Conservation (phyloP, 2,113 vertebrate species). For the Dissostichus mawsoni region DNA sequence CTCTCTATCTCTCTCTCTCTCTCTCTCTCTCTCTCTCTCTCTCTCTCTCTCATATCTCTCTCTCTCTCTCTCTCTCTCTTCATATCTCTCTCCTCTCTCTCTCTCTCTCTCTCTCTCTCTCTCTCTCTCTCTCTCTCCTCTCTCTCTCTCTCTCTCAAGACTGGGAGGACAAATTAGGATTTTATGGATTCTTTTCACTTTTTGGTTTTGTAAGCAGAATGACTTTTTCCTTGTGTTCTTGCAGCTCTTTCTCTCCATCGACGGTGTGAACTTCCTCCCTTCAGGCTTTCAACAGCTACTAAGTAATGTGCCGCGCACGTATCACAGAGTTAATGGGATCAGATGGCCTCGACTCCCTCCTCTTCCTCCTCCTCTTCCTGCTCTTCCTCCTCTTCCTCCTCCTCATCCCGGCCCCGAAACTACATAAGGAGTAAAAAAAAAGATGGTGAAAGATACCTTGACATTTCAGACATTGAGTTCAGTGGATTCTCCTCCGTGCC, state of each 20-base stretch:
- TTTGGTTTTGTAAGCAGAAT: neutral
- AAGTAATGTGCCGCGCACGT: conserved; percentile 16
- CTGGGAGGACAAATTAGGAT: no score
- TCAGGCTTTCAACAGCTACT: conserved; percentile 31
- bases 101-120: no score
- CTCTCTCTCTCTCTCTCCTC: no score
- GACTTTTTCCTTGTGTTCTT: neutral
- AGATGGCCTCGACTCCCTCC: conserved; percentile 12
- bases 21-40: no score
- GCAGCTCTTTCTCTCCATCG: conserved; percentile 7
- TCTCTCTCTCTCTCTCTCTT: no score
- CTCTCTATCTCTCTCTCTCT: no score
- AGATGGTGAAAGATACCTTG: conserved; percentile 27
- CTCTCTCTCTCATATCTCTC: no score
- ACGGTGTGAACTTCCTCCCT: conserved; percentile 45
- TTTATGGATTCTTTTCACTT: no score
- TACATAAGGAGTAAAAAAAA: conserved; percentile 21
- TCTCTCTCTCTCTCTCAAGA: no score
- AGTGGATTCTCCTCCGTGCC: conserved; percentile 26
- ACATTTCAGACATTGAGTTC: conserved; percentile 38
- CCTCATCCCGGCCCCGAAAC: conserved; percentile 20
- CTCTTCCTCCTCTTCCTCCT: neutral
- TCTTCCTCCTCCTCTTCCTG: no score
- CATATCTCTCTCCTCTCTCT: no score
- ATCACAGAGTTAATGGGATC: conserved; percentile 56